Percentiles rank a stretch among this genome's conserved stretches.
phyloP scores from a whole-genome alignment of 2,888 invertebrate genomes.

The Steinernema carpocapsae region DNA sequence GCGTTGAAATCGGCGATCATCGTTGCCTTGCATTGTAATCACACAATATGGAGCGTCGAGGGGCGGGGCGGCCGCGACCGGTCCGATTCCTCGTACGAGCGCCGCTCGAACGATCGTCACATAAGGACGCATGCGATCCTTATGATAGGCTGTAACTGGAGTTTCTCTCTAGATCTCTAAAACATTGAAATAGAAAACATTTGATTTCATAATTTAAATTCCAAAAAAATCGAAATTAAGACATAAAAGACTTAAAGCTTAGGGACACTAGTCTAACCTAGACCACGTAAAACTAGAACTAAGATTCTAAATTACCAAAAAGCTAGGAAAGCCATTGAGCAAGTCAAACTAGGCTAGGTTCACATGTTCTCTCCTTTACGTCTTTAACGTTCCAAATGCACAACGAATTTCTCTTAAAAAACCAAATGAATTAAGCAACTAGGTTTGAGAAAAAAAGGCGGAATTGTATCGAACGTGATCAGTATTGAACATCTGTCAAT shows the following conservation, averaged over 20 bases:
- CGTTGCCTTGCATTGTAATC: background rate
- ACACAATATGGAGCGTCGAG: background rate
- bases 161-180: constrained; percentile 28
- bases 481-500: no score
- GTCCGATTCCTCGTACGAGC: constrained; percentile 10
- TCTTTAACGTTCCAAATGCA: background rate
- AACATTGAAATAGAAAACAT: constrained; percentile 23
- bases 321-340: no score
- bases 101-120: constrained; percentile 21
- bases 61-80: constrained; percentile 12
- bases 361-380: background rate
- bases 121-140: constrained; percentile 35
- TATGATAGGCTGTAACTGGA: constrained; percentile 31
- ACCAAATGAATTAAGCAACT: background rate
- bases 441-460: no score
- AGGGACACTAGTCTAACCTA: background rate
- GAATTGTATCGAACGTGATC: no score
- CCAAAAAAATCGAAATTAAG: background rate
- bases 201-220: constrained; percentile 16
- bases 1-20: constrained; percentile 19
- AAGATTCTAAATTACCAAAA: no score
- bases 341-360: no score
- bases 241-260: no score
- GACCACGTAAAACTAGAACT: no score
- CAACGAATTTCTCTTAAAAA: no score